Conservation (phyloP, 2,113 vertebrate species). For the Chinchilla lanigera region DNA sequence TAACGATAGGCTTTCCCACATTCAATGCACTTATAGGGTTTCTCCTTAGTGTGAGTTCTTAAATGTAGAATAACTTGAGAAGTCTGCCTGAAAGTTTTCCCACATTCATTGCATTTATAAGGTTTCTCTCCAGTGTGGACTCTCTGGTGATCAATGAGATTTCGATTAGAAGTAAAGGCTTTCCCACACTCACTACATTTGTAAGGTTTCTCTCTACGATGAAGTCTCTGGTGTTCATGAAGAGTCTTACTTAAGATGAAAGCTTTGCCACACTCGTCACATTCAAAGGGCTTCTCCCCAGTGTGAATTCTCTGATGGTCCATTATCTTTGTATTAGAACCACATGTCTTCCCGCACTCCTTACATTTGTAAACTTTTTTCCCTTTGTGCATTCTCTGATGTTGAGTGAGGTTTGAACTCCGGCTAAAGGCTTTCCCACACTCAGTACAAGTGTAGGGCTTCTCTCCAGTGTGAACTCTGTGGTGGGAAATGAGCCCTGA, state of each 20-base stretch:
- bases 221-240: slow-evolving; percentile 79
- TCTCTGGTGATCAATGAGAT: slow-evolving; percentile 79
- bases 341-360: slow-evolving; percentile 79
- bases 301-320: slow-evolving; percentile 83
- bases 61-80: slow-evolving; percentile 85
- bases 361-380: slow-evolving; percentile 80
- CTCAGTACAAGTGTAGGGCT: slow-evolving; percentile 80
- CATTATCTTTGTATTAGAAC: slow-evolving; percentile 77
- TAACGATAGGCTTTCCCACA: slow-evolving; percentile 82
- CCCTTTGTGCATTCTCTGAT: slow-evolving; percentile 82
- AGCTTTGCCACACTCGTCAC: slow-evolving; percentile 80
- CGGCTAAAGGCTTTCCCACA: slow-evolving; percentile 84
- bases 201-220: slow-evolving; percentile 83
- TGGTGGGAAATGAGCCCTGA: slow-evolving; percentile 81
- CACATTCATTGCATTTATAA: slow-evolving; percentile 80
- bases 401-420: slow-evolving; percentile 82
- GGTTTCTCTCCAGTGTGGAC: slow-evolving; percentile 83
- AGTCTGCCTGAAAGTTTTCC: slow-evolving; percentile 81
- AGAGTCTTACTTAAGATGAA: slow-evolving; percentile 79
- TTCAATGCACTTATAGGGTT: slow-evolving; percentile 75
- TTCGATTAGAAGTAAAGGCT: slow-evolving; percentile 80
- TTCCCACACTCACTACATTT: slow-evolving; percentile 81
- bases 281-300: slow-evolving; percentile 79
- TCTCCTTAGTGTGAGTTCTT: slow-evolving; percentile 88
- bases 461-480: slow-evolving; percentile 83